Conservation (phyloP, 2,797 vertebrate species). For the Catamblyrhynchus diadema region DNA sequence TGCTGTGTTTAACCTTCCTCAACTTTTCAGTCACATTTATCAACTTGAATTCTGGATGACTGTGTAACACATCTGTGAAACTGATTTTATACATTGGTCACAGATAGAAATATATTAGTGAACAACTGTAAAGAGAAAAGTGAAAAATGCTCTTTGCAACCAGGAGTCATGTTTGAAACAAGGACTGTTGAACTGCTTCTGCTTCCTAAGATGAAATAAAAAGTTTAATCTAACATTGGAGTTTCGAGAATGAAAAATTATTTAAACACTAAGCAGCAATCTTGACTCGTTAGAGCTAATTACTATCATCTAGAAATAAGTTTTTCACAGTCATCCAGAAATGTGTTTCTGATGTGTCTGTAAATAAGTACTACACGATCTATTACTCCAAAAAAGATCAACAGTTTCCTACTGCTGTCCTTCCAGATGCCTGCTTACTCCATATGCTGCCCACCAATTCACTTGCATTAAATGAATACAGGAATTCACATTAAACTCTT, state of each 20-base stretch:
- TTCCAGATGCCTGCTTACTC: neutral
- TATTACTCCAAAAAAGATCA: neutral
- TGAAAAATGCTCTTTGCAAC: neutral
- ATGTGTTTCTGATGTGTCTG: conserved; percentile 18
- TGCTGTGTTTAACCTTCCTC: neutral
- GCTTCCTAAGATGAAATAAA: neutral
- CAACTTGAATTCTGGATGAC: neutral
- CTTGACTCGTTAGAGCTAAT: conserved; percentile 53
- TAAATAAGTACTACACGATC: conserved; percentile 2
- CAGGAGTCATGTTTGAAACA: neutral
- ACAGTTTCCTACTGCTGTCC: neutral
- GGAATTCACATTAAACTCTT: conserved; percentile 15
- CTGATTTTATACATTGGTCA: neutral
- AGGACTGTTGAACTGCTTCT: neutral
- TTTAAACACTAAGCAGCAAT: conserved; percentile 23
- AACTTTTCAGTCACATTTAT: neutral
- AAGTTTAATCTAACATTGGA: neutral
- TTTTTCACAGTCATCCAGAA: conserved; percentile 42
- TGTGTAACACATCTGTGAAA: neutral
- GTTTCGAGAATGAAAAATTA: conserved; percentile 2
- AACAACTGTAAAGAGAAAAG: neutral
- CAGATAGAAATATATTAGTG: neutral
- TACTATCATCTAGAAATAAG: conserved; percentile 49
- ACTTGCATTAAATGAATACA: conserved; percentile 18
- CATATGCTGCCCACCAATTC: neutral